Conservation (phyloP, 2,888 invertebrate species). For the Amiota mariae region DNA sequence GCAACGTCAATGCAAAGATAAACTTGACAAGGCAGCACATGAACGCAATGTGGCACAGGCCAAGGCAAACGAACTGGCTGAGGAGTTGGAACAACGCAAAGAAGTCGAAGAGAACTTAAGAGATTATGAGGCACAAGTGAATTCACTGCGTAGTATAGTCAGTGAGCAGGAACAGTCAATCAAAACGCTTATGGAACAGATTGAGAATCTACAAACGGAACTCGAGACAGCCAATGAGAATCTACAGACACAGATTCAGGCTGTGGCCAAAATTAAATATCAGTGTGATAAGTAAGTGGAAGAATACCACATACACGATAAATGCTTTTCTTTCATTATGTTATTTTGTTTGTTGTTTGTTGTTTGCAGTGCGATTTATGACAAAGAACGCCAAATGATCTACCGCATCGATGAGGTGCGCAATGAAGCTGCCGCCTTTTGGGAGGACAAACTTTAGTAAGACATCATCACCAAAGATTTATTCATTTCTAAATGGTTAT, state of each 20-base stretch:
- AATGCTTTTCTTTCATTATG: no score
- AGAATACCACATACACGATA: no score
- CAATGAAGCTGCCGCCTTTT: slow-evolving; percentile 77
- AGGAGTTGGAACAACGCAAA: slow-evolving; percentile 62
- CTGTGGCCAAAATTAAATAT: slow-evolving; percentile 73
- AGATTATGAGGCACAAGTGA: slow-evolving; percentile 76
- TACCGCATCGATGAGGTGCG: slow-evolving; percentile 75
- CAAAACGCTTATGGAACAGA: slow-evolving; percentile 75
- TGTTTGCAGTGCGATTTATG: slow-evolving; percentile 70
- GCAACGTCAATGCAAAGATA: slow-evolving; percentile 80
- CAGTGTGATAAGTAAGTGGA: slow-evolving; percentile 72
- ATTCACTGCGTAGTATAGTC: slow-evolving; percentile 76
- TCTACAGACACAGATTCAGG: slow-evolving; percentile 75
- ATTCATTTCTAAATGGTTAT: not conserved
- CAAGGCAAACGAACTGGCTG: slow-evolving; percentile 65
- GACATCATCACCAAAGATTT: slow-evolving; percentile 33
- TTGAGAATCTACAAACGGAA: slow-evolving; percentile 75
- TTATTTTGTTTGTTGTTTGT: no score
- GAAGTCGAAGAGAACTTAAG: slow-evolving; percentile 75
- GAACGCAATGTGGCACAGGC: slow-evolving; percentile 76
- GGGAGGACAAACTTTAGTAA: slow-evolving; percentile 78
- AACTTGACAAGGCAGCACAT: slow-evolving; percentile 78
- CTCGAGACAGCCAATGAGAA: slow-evolving; percentile 75
- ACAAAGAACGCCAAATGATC: slow-evolving; percentile 74
- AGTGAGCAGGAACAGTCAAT: slow-evolving; percentile 76